Conservation (phyloP, 1,140 invertebrate species). For the Matsumurasca onukii region DNA sequence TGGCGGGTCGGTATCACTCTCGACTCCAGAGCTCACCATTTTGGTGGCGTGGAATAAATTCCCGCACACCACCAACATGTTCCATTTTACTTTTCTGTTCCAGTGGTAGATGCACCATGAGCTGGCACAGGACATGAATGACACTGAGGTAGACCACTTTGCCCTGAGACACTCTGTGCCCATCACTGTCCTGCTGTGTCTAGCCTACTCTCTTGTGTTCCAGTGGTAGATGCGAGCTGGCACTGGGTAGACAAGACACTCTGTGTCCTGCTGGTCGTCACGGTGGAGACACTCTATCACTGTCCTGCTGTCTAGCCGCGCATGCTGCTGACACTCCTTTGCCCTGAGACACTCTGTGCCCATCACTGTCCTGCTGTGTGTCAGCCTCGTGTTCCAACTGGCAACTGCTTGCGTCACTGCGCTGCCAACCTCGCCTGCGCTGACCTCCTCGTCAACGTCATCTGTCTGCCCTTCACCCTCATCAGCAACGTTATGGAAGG, state of each 20-base stretch:
- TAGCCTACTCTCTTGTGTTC: not conserved
- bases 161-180: not conserved
- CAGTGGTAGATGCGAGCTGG: not conserved
- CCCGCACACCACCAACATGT: no score
- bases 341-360: not conserved
- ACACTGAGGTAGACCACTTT: not conserved
- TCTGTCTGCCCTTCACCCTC: slow-evolving; percentile 62
- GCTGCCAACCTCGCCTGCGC: slow-evolving; percentile 54
- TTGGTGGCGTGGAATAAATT: no score
- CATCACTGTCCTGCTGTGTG: not conserved
- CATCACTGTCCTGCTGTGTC: not conserved
- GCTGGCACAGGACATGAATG: not conserved
- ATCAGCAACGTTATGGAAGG: slow-evolving; percentile 57
- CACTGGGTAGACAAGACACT: no score
- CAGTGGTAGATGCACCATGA: no score
- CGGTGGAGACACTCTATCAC: no score
- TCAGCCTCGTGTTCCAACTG: no score
- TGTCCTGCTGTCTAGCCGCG: no score
- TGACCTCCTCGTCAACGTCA: slow-evolving; percentile 60
- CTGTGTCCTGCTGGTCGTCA: no score
- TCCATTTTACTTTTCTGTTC: no score
- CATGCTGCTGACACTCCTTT: no score
- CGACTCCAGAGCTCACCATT: no score
- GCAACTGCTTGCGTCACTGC: slow-evolving; percentile 52
- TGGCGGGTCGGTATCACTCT: no score